Evolutionary conservation across 2,888 invertebrate species (phyloP).

Genomic region (Panzeria rudis): DNA sequence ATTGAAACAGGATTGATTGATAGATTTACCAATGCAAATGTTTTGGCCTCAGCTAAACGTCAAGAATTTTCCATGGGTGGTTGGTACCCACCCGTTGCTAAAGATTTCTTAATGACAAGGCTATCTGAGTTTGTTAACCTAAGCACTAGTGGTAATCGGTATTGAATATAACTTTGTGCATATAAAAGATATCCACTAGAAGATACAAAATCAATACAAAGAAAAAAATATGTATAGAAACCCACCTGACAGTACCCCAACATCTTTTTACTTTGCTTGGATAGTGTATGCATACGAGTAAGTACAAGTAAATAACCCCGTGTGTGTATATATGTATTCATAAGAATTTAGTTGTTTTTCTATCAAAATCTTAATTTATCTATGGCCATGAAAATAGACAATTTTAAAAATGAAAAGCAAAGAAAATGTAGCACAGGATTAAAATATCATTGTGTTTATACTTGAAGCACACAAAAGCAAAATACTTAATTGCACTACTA

Average conservation of each 20-base stretch:
- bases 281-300: not conserved
- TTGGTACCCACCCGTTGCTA: too few species aligned
- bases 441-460: slow-evolving; percentile 29
- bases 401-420: not conserved
- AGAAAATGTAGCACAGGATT: slow-evolving; percentile 42
- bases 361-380: slow-evolving; percentile 32
- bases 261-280: not conserved
- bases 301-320: not conserved
- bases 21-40: too few species aligned
- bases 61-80: too few species aligned
- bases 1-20: too few species aligned
- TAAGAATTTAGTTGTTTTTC: not conserved
- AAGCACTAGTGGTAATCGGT: too few species aligned
- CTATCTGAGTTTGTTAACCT: too few species aligned
- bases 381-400: slow-evolving; percentile 34
- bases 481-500: slow-evolving; percentile 23
- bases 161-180: too few species aligned
- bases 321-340: not conserved
- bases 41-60: too few species aligned
- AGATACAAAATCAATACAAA: too few species aligned
- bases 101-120: too few species aligned
- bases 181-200: too few species aligned
- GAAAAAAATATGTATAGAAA: not conserved
- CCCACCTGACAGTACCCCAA: not conserved
- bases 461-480: not conserved